Evolutionary conservation across 53 echinoderm and acorn worm species (phyloP).

Genomic region (Pentamera pediparva): DNA sequence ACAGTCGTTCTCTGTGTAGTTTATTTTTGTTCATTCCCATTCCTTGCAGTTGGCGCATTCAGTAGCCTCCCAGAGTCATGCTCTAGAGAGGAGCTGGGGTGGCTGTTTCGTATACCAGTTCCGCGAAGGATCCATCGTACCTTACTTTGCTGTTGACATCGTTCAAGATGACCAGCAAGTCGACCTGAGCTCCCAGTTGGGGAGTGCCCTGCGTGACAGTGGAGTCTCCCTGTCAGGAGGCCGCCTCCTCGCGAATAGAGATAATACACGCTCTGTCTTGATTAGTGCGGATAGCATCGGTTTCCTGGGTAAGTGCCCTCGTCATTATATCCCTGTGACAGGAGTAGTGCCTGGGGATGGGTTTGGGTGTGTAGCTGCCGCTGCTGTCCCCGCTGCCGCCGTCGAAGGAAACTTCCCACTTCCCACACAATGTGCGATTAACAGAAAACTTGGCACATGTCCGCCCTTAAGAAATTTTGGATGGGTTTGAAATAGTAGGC

Average conservation of each 20-base stretch:
- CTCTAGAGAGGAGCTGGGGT: neutral
- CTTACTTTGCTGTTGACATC: constrained; percentile 18
- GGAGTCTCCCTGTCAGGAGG: neutral
- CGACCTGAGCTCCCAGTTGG: neutral
- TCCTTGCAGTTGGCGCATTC: neutral
- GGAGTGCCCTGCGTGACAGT: neutral
- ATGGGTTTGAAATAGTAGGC: too few relatives aligned
- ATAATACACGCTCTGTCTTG: neutral
- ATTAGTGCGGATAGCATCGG: neutral
- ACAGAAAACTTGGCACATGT: too few relatives aligned
- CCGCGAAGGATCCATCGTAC: constrained; percentile 5
- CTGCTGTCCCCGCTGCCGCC: too few relatives aligned
- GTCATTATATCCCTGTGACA: too few relatives aligned
- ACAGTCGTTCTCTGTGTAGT: neutral
- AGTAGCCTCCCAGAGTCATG: neutral
- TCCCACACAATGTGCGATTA: too few relatives aligned
- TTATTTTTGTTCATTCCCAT: neutral
- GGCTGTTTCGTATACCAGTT: constrained; percentile 11
- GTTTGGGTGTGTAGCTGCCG: too few relatives aligned
- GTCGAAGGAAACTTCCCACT: too few relatives aligned
- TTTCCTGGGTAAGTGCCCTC: neutral
- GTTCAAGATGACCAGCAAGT: neutral
- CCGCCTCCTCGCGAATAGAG: neutral
- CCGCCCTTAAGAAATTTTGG: too few relatives aligned
- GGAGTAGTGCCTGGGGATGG: too few relatives aligned